A percentile compares a stretch with the other conserved stretches of the same genome.
These are phyloP conservation scores for Meloidogyne chitwoodi DNA, from an alignment of 1,140 invertebrate species.

Conservation along the genomic window DNA sequence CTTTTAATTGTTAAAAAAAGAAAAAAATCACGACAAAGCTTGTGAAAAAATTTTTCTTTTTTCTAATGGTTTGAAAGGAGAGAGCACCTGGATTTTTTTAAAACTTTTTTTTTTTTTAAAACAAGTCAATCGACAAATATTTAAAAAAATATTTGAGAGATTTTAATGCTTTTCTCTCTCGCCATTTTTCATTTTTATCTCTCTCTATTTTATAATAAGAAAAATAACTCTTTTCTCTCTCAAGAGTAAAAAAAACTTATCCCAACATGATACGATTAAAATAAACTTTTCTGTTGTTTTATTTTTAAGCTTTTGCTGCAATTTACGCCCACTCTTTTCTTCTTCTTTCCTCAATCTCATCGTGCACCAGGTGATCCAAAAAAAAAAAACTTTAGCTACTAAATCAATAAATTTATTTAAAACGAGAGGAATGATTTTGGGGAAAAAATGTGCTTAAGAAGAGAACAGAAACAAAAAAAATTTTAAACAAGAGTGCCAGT, in stretches of 20 bases:
- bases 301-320: neutral
- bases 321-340: neutral
- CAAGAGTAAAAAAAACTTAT: neutral
- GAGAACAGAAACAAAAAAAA: neutral
- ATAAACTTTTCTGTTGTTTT: neutral
- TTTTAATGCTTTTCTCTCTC: neutral
- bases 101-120: neutral
- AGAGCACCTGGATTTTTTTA: neutral
- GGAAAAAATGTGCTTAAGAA: neutral
- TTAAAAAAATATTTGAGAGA: neutral
- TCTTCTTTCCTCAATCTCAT: no score
- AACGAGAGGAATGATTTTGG: neutral
- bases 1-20: neutral
- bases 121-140: neutral
- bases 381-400: neutral
- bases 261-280: neutral
- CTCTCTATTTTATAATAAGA: neutral
- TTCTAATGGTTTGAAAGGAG: neutral
- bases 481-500: neutral
- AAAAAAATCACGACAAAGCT: neutral
- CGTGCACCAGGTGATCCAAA: neutral
- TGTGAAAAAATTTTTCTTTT: neutral
- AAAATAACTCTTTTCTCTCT: no score
- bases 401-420: neutral
- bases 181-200: neutral